These are phyloP conservation scores for Belonocnema kinseyi DNA, from an alignment of 1,140 invertebrate species.

Conservation along the genomic window DNA sequence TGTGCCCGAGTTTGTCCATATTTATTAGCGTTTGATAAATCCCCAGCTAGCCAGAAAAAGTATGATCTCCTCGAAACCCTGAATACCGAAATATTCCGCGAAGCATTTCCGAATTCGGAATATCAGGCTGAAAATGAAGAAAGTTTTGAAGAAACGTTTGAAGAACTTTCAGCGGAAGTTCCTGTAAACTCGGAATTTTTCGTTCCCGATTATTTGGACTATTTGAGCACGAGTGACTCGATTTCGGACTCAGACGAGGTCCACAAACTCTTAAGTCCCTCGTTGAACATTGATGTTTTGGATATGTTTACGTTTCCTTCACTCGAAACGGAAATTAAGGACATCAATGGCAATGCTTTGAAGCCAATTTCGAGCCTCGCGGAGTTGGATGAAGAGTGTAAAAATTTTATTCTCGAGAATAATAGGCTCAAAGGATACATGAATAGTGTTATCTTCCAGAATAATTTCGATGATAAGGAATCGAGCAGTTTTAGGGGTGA, in stretches of 20 bases:
- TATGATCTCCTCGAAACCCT: neutral
- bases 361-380: neutral
- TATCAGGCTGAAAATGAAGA: neutral
- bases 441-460: no score
- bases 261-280: constrained; percentile 40
- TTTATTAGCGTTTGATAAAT: neutral
- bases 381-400: no score
- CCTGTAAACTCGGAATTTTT: constrained; percentile 33
- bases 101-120: neutral
- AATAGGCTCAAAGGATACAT: no score
- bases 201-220: constrained; percentile 43
- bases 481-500: neutral
- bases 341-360: neutral
- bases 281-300: constrained; percentile 30
- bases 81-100: no score
- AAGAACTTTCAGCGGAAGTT: neutral
- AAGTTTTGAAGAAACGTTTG: no score
- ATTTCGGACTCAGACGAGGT: constrained; percentile 39
- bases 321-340: neutral
- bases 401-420: no score
- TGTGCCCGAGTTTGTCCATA: constrained; percentile 1
- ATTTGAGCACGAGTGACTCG: constrained; percentile 39
- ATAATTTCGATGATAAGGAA: no score
- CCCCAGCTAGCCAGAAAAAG: neutral
- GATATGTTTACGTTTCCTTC: neutral